Evolutionary conservation across 2,888 invertebrate species (phyloP).

Genomic region (Norana najaformis): DNA sequence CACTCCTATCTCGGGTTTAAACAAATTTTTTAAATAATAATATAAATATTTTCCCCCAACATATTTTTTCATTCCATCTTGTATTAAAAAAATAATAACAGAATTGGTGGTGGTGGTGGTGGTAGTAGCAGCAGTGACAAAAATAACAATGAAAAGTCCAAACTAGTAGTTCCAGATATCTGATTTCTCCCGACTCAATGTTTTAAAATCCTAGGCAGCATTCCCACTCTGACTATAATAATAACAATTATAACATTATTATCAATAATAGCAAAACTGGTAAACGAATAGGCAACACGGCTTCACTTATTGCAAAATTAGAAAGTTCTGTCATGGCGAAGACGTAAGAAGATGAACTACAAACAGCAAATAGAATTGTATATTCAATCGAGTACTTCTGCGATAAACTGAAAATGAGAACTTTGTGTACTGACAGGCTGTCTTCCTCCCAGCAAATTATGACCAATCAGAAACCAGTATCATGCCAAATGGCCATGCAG

Average conservation of each 20-base stretch:
- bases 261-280: neutral
- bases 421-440: no score
- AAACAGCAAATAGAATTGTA: neutral
- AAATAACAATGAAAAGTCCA: neutral
- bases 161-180: neutral
- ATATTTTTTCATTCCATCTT: neutral
- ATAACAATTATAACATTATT: neutral
- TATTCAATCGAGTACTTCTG: neutral
- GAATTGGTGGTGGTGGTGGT: no score
- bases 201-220: neutral
- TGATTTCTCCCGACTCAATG: neutral
- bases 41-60: neutral
- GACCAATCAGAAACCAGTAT: neutral
- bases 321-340: conserved; percentile 6
- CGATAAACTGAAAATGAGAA: neutral
- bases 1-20: neutral
- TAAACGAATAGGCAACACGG: neutral
- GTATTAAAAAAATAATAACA: neutral
- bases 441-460: no score
- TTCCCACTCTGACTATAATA: neutral
- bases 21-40: neutral
- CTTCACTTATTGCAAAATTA: conserved; percentile 13
- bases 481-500: neutral
- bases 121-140: neutral
- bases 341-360: neutral